Evolutionary conservation across 37 sponge, comb jelly and placozoan genomes (phyloP).

Genomic region (Halichondria panicea): DNA sequence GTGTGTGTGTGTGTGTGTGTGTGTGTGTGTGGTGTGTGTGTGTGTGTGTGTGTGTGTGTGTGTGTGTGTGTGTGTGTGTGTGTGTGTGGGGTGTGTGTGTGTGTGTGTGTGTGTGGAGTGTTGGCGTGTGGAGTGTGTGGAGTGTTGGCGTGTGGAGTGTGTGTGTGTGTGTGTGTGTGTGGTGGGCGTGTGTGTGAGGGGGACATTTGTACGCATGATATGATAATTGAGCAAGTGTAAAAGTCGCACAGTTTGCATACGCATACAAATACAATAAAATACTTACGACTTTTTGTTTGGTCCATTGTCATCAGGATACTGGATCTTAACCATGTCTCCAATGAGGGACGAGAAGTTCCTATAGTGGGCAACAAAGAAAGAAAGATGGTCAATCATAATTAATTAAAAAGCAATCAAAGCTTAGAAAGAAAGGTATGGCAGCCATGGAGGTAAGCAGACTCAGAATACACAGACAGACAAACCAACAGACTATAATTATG

Average conservation of each 20-base stretch:
- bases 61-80: neutral
- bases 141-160: too few relatives aligned
- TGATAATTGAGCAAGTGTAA: neutral
- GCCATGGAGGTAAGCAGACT: neutral
- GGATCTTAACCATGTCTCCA: conserved; percentile 45
- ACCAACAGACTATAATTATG: neutral
- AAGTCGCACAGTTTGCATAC: neutral
- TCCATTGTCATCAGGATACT: conserved; percentile 16
- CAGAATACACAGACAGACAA: neutral
- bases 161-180: neutral
- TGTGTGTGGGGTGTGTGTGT: neutral
- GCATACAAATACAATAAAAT: neutral
- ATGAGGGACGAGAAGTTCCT: conserved; percentile 73
- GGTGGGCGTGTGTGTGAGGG: neutral
- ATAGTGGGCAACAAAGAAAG: neutral
- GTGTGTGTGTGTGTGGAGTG: neutral
- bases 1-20: neutral
- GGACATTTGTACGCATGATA: neutral
- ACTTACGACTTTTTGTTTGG: neutral
- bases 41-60: neutral
- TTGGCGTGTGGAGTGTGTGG: too few relatives aligned
- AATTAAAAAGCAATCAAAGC: too few relatives aligned
- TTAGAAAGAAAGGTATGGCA: neutral
- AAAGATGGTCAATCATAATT: too few relatives aligned
- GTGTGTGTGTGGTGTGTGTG: neutral